Evolutionary conservation across 2,113 vertebrate species (phyloP).

Genomic region (Nerophis lumbriciformis): DNA sequence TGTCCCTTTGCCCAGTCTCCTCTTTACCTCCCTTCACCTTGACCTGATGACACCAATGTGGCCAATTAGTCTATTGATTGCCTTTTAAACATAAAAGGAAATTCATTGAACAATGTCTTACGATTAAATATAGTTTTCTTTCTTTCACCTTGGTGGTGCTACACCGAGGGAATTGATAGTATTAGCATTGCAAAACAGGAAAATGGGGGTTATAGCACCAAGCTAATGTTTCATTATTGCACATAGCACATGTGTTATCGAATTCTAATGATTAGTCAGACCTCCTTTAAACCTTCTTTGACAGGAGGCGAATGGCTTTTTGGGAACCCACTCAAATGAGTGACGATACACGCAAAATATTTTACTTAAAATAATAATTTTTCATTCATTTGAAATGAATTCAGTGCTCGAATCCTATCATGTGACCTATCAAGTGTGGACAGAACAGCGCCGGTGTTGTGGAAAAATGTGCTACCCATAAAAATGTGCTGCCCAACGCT

Average conservation of each 20-base stretch:
- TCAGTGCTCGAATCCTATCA: conserved; percentile 58
- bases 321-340: not conserved
- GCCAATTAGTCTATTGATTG: conserved; percentile 10
- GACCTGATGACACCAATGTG: conserved; percentile 26
- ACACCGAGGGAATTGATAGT: conserved; percentile 6
- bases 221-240: not conserved
- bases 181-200: conserved; percentile 10
- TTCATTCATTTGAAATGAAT: not conserved
- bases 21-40: conserved; percentile 1
- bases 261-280: not conserved
- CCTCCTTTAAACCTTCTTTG: not conserved
- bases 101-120: conserved; percentile 11
- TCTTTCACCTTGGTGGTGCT: not conserved
- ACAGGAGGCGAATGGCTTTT: not conserved
- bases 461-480: too few relatives aligned
- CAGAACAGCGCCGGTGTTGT: too few relatives aligned
- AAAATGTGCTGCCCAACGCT: too few relatives aligned
- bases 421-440: conserved; percentile 60
- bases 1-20: conserved; percentile 13
- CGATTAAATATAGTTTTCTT: conserved; percentile 5
- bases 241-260: too few relatives aligned
- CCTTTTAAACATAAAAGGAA: conserved; percentile 9
- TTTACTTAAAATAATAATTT: not conserved
- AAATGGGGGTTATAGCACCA: not conserved
- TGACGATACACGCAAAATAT: not conserved